Evolutionary conservation across 2,888 invertebrate species (phyloP), one percentile per base, ranked within the genome.

Genomic region (Chymomyza procnemis): DNA sequence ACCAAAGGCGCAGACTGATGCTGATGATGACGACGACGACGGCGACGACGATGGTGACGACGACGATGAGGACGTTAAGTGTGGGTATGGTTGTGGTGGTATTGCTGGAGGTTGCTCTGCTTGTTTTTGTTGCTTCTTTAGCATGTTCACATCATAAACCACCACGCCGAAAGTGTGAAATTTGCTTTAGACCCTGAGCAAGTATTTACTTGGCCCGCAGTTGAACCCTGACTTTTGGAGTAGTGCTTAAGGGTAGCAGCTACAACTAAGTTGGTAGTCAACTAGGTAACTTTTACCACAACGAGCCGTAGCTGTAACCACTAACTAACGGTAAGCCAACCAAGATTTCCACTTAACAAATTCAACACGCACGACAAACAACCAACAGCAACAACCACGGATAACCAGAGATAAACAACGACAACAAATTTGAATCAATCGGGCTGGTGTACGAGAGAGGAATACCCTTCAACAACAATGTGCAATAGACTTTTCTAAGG

Each of bases 321-420:
- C 59, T 78, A 79, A 73, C 75, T 80, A 83, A 83, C 85, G 83
- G 83, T 79, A 78, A 80, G 83, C 79, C 65, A 78, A 77, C 54
- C 73, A 50, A 48, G 47, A 63, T 48, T 56, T 47, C 34, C 58
- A 57, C 19, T 64, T 52, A 58, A 59, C 77, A 75, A 80, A 84
- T 85, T 84, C 79, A 83, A 58, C 83, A 84, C 83, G 83, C 83
- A 85, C 83, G 83, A 83, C 76, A 77, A 69, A 66, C 70, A 58
- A 69, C n/a, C 9, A n/a, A 19, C 52, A 52, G n/a, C 14, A 18
- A 6, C 16, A 16, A 14, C 54, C 61, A 58, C n/a, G n/a, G n/a
- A n/a, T n/a, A n/a, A n/a, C n/a, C 22, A 22, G 4, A 2, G 4
- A 22, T 4, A 26, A 26, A 4, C 26, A 4, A 26, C 22, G 4